These are phyloP conservation scores for Melanotaenia pygmaea DNA, from an alignment of 2,797 vertebrate species.

Conservation along the genomic window DNA sequence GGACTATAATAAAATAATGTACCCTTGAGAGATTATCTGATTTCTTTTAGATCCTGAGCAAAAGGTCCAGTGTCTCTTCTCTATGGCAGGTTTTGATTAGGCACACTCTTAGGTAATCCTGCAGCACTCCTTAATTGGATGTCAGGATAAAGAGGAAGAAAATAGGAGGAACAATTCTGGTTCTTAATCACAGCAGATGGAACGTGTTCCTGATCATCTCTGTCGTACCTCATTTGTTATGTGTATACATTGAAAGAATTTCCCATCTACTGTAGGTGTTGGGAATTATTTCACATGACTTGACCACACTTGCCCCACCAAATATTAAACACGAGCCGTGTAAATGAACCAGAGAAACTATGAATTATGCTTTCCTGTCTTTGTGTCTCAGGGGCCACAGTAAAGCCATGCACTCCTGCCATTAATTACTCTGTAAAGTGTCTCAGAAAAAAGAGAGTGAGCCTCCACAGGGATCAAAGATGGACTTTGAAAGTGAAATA, in stretches of 20 bases:
- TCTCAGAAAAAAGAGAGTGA: slow-evolving; percentile 6
- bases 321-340: slow-evolving; percentile 10
- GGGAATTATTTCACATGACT: slow-evolving; percentile 10
- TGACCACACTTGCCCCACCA: slow-evolving; percentile 5
- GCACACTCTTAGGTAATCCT: slow-evolving; percentile 55
- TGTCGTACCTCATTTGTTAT: neutral
- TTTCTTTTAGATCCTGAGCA: slow-evolving; percentile 26
- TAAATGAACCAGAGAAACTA: slow-evolving; percentile 15
- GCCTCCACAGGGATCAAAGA: slow-evolving; percentile 27
- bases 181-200: slow-evolving; percentile 18
- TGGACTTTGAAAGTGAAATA: slow-evolving; percentile 39
- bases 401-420: slow-evolving; percentile 11
- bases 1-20: slow-evolving; percentile 16
- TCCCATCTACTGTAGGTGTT: neutral
- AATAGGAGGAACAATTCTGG: slow-evolving; percentile 56
- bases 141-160: slow-evolving; percentile 65
- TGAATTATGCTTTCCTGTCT: slow-evolving; percentile 36
- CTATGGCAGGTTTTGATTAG: slow-evolving; percentile 21
- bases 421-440: slow-evolving; percentile 16
- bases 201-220: neutral
- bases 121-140: slow-evolving; percentile 68
- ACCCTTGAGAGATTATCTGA: slow-evolving; percentile 54
- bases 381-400: slow-evolving; percentile 26
- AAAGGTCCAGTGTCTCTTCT: slow-evolving; percentile 38
- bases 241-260: neutral